Evolutionary conservation across 2,888 invertebrate species (phyloP).

Genomic region (Sinelater perroti): DNA sequence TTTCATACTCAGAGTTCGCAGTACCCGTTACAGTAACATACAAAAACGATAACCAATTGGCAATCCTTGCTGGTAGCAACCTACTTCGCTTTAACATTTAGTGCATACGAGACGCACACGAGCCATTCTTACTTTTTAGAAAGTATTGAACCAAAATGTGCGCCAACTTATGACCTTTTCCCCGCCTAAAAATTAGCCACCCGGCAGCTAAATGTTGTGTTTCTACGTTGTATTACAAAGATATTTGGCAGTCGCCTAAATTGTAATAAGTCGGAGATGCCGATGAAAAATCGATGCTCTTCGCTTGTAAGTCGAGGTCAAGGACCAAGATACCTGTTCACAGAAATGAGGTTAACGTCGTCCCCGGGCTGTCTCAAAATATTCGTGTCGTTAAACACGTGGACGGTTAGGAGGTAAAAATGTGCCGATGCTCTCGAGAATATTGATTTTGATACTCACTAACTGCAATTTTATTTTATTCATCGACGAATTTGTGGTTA

Average conservation of each 20-base stretch:
- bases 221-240: no score
- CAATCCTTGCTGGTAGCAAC: slow-evolving; percentile 21
- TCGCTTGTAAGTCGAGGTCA: slow-evolving; percentile 17
- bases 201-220: no score
- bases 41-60: slow-evolving; percentile 16
- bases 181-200: no score
- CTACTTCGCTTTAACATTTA: slow-evolving; percentile 23
- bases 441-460: not conserved
- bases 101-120: slow-evolving; percentile 13
- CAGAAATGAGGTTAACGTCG: slow-evolving; percentile 26
- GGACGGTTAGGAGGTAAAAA: slow-evolving; percentile 1
- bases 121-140: slow-evolving; percentile 36
- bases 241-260: no score
- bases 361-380: slow-evolving; percentile 15
- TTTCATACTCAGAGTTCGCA: no score
- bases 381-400: not conserved
- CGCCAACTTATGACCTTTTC: no score
- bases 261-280: not conserved
- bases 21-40: slow-evolving; percentile 21
- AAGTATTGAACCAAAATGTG: slow-evolving; percentile 23
- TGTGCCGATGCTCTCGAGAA: no score
- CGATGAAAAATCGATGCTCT: not conserved
- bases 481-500: no score
- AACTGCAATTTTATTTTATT: no score
- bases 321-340: slow-evolving; percentile 22